phyloP scores from a whole-genome alignment of 2,888 invertebrate species.

The Noctua pronuba region DNA sequence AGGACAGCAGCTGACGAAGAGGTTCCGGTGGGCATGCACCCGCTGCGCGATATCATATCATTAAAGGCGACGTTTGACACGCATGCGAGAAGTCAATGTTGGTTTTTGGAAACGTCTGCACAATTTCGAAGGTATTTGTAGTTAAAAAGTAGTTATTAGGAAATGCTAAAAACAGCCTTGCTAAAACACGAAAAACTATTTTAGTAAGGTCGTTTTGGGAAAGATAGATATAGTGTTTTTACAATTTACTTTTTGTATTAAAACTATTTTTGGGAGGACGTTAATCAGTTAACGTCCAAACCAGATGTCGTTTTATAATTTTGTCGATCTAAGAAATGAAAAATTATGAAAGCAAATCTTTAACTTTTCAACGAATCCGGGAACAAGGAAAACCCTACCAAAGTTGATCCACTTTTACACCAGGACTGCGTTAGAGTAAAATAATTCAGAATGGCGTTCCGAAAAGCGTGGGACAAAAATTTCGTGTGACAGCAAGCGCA shows the following conservation, averaged over 20 bases:
- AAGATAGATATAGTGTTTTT: background rate
- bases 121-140: no score
- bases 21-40: constrained; percentile 31
- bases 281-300: no score
- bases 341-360: background rate
- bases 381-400: background rate
- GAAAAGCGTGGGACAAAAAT: constrained; percentile 43
- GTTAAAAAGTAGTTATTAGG: no score
- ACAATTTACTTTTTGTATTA: background rate
- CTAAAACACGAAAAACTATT: background rate
- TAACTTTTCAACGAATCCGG: background rate
- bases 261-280: background rate
- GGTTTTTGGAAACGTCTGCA: background rate
- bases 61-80: background rate
- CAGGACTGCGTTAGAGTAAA: constrained; percentile 7
- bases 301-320: background rate
- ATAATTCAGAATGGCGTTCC: constrained; percentile 31
- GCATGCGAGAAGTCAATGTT: background rate
- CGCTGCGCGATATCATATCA: background rate
- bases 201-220: background rate
- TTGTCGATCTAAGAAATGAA: background rate
- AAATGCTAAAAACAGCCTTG: background rate
- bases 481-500: constrained; percentile 54
- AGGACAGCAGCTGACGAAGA: constrained; percentile 45
- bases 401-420: background rate